phyloP scores from a whole-genome alignment of 2,113 vertebrate genomes.

The Boulengeromyrus knoepffleri region DNA sequence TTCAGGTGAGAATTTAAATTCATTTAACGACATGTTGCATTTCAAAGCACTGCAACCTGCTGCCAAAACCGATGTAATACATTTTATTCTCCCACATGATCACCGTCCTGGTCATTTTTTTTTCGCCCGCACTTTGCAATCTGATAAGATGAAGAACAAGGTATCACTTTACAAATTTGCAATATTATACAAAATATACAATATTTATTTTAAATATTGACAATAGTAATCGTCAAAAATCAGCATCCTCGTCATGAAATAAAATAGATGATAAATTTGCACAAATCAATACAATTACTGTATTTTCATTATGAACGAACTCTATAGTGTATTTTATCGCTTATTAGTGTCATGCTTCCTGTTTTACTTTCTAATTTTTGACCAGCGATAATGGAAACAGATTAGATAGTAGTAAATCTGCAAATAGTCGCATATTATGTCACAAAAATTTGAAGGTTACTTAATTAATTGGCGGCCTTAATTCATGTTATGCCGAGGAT shows the following conservation, averaged over 20 bases:
- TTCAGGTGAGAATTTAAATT: slow-evolving; percentile 73
- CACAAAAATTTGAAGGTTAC: neutral
- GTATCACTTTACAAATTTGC: neutral
- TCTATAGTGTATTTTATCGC: neutral
- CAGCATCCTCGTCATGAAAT: neutral
- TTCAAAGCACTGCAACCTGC: too few species aligned
- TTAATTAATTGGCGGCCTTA: neutral
- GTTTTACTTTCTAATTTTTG: neutral
- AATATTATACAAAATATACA: neutral
- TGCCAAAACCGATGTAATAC: neutral
- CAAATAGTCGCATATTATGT: neutral
- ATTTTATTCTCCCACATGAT: neutral
- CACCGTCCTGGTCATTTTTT: neutral
- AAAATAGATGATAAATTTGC: neutral
- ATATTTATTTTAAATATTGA: neutral
- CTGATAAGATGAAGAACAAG: neutral
- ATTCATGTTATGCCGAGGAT: neutral
- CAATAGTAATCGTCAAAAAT: neutral
- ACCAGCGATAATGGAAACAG: neutral
- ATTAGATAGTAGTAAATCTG: neutral
- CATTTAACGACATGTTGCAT: neutral
- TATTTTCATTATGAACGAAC: neutral
- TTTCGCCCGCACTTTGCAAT: neutral
- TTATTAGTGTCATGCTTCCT: neutral
- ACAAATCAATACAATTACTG: neutral